phyloP scores from a whole-genome alignment of 2,797 vertebrate genomes.

The Peromyscus eremicus region DNA sequence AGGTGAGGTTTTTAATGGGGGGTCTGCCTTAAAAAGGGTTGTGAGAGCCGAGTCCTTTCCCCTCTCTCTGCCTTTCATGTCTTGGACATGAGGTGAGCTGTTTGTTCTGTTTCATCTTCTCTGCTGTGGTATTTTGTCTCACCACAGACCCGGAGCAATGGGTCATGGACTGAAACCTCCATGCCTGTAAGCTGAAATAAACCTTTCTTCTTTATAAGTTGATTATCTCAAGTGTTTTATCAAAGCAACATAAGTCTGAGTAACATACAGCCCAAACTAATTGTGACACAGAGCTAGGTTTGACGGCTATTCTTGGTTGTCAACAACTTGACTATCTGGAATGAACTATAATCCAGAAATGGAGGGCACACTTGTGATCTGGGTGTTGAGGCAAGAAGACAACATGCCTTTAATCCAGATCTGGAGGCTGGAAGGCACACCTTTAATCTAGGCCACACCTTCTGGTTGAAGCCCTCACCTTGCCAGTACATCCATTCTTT shows the following conservation, averaged over 20 bases:
- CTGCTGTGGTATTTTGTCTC: neutral
- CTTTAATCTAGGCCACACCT: neutral
- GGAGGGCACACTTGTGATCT: too few relatives aligned
- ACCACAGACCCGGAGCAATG: neutral
- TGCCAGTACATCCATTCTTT: neutral
- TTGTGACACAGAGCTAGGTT: too few relatives aligned
- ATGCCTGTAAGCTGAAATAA: neutral
- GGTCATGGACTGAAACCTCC: neutral
- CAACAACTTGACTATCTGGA: too few relatives aligned
- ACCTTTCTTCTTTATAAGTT: neutral
- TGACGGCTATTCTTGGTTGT: too few relatives aligned
- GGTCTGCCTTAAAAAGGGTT: neutral
- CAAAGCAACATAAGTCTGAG: too few relatives aligned
- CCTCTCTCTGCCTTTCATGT: neutral
- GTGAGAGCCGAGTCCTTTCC: neutral
- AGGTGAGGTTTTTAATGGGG: neutral
- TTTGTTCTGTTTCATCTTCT: neutral
- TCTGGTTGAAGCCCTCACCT: neutral
- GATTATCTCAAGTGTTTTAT: too few relatives aligned
- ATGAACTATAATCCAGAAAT: too few relatives aligned
- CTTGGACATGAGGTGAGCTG: neutral
- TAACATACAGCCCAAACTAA: too few relatives aligned
- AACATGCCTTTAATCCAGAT: too few relatives aligned
- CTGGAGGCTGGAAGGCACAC: too few relatives aligned
- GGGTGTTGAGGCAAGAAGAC: too few relatives aligned